Evolutionary conservation across 2,888 invertebrate species (phyloP), one percentile per base, ranked within the genome.

Genomic region (Liodrosophila aerea): DNA sequence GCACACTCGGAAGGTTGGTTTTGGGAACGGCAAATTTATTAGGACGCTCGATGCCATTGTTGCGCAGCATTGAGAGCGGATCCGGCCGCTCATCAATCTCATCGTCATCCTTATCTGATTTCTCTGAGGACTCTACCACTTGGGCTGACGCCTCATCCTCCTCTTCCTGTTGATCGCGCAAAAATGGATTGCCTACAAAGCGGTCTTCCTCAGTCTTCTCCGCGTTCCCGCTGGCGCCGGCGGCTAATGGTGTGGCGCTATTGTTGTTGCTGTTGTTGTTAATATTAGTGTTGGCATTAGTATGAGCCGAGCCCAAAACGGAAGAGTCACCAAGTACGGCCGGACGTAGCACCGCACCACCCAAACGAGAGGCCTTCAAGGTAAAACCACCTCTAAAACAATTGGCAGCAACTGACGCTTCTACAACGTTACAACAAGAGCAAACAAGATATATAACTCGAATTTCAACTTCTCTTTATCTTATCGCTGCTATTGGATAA

Each of bases 1-100:
- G 89, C 1, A 93, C 92, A 34, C 90, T 73, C 30, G 89, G 88
- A 62, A 90, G 88, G 27, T 87, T 87, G 45, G 78, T 86, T 63
- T 89, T 89, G 18, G 89, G 83, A 5, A 87, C 85, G 1, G 87
- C 82, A 76, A 90, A 89, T 56, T 90, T 76, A 63, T 87, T 90
- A 30, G 88, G 73, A 13, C 90, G 87, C 36, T 89, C 89, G 39
- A 89, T 80, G 9, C 90, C 88, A 70, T 89, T 90, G 68, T 88
- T 90, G 3, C 87, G 85, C 37, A 90, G 65, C 69, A 89, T 71
- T 44, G 81, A 84, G 30, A 90, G 70, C 29, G 89, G 88, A 82
- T 90, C 89, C 43, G 86, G 82, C 54, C 89, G 87, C 70, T 88
- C 67, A 64, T 87, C 88, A 16, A 85, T 75, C 53, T 87, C 88